Conservation (phyloP, 2,113 vertebrate genomes). For the Halcyon malimbica region DNA sequence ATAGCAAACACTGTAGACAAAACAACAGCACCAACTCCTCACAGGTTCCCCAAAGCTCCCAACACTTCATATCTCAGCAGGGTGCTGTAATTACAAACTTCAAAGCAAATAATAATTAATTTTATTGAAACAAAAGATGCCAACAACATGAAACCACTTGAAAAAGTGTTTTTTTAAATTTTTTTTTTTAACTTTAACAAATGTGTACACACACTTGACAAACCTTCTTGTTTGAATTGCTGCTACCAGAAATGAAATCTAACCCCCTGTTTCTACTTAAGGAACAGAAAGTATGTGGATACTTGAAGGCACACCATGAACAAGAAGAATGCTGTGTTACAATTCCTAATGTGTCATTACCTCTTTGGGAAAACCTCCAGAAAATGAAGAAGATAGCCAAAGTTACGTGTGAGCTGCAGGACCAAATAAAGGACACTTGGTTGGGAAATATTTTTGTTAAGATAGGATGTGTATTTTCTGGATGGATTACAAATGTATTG, state of each 20-base stretch:
- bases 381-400: no score
- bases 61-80: background rate
- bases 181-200: background rate
- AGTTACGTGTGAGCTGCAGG: no score
- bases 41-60: background rate
- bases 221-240: background rate
- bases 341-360: no score
- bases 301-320: no score
- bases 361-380: no score
- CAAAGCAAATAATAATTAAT: background rate
- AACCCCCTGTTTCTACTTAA: background rate
- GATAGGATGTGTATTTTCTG: no score
- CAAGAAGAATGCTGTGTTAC: no score
- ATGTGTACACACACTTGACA: background rate
- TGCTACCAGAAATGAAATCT: background rate
- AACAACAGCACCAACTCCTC: background rate
- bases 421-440: no score
- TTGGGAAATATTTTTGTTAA: no score
- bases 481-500: no score
- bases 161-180: no score
- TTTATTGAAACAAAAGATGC: background rate
- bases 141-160: background rate
- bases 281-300: no score
- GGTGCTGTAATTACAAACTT: background rate
- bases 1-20: background rate